Conservation (phyloP, 1,140 invertebrate species). For the Calycopis cecrops region DNA sequence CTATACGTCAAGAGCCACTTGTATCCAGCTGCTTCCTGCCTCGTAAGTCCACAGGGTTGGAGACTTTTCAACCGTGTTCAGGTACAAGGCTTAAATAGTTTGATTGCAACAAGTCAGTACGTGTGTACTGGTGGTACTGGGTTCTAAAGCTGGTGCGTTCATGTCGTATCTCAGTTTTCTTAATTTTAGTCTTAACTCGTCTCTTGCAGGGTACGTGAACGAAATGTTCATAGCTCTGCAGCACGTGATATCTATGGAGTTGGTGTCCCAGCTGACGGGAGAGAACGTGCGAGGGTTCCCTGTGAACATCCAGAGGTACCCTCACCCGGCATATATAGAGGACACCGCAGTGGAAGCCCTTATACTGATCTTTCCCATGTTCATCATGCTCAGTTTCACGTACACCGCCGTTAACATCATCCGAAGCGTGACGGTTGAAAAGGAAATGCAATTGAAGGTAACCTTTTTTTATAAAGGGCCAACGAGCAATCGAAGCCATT, state of each 20-base stretch:
- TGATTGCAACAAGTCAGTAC: too few species aligned
- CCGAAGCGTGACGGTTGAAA: conserved; percentile 78
- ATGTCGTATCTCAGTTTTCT: too few species aligned
- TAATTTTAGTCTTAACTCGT: conserved; percentile 16
- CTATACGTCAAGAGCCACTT: too few species aligned
- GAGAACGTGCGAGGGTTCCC: conserved; percentile 39
- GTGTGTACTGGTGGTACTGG: too few species aligned
- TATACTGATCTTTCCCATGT: conserved; percentile 81
- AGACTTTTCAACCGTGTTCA: too few species aligned
- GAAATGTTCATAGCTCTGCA: conserved; percentile 84
- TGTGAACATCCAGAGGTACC: conserved; percentile 79
- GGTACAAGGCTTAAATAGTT: too few species aligned
- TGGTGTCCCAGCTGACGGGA: conserved; percentile 72
- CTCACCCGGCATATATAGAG: conserved; percentile 83
- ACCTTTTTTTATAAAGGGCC: too few species aligned
- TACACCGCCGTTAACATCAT: conserved; percentile 88
- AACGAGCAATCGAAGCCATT: too few species aligned
- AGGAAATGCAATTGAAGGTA: conserved; percentile 80
- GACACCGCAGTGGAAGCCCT: conserved; percentile 81
- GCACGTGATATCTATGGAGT: conserved; percentile 76
- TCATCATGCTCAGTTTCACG: conserved; percentile 86
- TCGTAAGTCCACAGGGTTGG: too few species aligned
- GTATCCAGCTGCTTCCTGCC: too few species aligned
- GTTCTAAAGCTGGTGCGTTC: too few species aligned
- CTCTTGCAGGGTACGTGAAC: conserved; percentile 77